Evolutionary conservation across 2,888 invertebrate species (phyloP), one percentile per base, ranked within the genome.

Genomic region (Therioaphis trifolii): DNA sequence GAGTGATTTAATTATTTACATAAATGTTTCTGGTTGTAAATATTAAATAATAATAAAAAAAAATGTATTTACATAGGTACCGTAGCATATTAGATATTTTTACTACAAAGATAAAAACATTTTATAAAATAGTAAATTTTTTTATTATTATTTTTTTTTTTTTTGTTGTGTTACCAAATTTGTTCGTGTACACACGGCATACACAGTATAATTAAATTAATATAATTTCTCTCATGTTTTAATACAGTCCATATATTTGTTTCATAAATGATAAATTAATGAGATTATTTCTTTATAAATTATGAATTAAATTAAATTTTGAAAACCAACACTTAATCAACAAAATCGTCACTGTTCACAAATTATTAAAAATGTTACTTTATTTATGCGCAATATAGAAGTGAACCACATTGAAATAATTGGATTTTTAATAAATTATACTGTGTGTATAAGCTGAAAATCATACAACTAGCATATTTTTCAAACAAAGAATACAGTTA

Each of bases 361-460:
- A 49, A 49, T 35, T 35, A 35, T 35, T 35, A 35, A 35, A 35
- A n/a, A n/a, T n/a, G n/a, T n/a, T n/a, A n/a, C n/a, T 43, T 11
- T 5, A 43, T 43, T 43, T 46, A 11, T 2, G 12, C 2, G 46
- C 46, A 2, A 9, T 46, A 12, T 15, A 46, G 46, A 46, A 46
- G 11, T 46, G 35, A 35, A 35, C 46, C 55, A 55, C 55, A 4
- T 55, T 21, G 5, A 4, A 18, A 63, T 66, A 35, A n/a, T 66
- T n/a, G 63, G 61, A 35, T 18, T 66, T 9, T 35, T 66, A 29
- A 29, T 72, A 72, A 52, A 72, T 72, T 29, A 55, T 21, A 35
- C n/a, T 29, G 9, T 35, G 14, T 0, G 11, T 52, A 27, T 4
- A 29, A 29, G n/a, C 14, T 18, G 18, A 35, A 14, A 21, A 74